Conservation (phyloP, 2,113 vertebrate species). For the Pavo muticus region DNA sequence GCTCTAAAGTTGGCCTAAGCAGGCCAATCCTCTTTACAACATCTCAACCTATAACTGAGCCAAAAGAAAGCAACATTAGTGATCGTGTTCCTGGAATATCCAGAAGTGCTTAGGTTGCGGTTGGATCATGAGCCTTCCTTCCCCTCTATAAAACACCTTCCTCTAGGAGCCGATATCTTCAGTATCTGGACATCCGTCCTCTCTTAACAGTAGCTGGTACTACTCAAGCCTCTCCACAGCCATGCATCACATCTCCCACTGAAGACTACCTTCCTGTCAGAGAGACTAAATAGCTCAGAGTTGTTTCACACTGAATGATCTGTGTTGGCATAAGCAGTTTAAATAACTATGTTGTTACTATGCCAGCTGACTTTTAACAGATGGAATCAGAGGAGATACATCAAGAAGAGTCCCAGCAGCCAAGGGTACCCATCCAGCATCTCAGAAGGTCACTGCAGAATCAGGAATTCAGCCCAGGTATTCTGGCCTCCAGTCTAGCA, state of each 20-base stretch:
- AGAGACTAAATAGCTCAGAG: background rate
- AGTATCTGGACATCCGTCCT: background rate
- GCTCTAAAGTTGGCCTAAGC: background rate
- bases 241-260: background rate
- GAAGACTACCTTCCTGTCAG: background rate
- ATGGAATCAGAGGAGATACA: background rate
- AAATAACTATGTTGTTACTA: background rate
- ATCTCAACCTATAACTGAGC: background rate
- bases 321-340: background rate
- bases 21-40: background rate
- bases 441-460: background rate
- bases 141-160: background rate
- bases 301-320: background rate
- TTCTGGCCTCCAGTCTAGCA: background rate
- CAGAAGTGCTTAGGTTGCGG: background rate
- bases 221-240: background rate
- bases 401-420: background rate
- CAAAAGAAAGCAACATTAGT: background rate
- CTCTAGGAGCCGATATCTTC: background rate
- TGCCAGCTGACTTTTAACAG: background rate
- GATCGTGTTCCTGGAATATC: background rate
- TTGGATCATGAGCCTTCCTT: background rate
- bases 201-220: background rate
- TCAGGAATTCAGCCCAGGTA: background rate
- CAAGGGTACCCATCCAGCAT: background rate